These are phyloP conservation scores for Maniola jurtina DNA, from an alignment of 1,140 invertebrate species.

Conservation along the genomic window DNA sequence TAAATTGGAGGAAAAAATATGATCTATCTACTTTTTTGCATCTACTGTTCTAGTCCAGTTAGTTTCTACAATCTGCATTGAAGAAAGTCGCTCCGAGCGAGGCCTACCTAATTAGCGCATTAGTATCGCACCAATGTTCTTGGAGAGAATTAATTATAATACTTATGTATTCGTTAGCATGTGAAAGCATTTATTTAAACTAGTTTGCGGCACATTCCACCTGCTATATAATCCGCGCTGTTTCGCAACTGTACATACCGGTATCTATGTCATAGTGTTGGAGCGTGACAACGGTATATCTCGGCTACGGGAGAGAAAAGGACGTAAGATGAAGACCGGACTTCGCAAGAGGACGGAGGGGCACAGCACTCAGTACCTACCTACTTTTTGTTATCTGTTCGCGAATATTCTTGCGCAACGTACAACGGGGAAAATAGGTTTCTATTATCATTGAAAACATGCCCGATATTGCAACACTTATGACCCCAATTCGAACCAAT, in stretches of 20 bases:
- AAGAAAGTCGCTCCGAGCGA: constrained; percentile 27
- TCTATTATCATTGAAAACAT: constrained; percentile 47
- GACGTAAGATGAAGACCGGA: constrained; percentile 48
- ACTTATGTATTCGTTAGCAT: constrained; percentile 45
- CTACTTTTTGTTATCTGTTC: constrained; percentile 63
- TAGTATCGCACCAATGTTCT: constrained; percentile 29
- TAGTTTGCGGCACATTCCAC: constrained; percentile 74
- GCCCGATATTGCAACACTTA: constrained; percentile 40
- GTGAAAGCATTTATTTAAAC: constrained; percentile 75
- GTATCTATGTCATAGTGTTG: constrained; percentile 70
- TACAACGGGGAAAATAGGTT: constrained; percentile 67
- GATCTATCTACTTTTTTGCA: constrained; percentile 13
- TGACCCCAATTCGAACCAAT: constrained; percentile 33
- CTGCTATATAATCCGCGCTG: constrained; percentile 77
- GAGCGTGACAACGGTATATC: constrained; percentile 43
- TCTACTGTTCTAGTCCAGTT: constrained; percentile 14
- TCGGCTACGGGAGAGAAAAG: constrained; percentile 39
- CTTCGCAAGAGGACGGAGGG: constrained; percentile 72
- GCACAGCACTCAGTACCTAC: constrained; percentile 57
- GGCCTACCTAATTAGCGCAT: constrained; percentile 26
- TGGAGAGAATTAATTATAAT: constrained; percentile 33
- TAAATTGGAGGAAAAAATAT: too few species aligned
- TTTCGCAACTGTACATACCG: constrained; percentile 71
- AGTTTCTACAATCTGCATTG: constrained; percentile 20
- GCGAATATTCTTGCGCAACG: constrained; percentile 75